A percentile compares a stretch with the other conserved stretches of the same genome.
These are phyloP conservation scores for Nowickia ferox DNA, from an alignment of 2,888 invertebrate genomes.

Conservation along the genomic window DNA sequence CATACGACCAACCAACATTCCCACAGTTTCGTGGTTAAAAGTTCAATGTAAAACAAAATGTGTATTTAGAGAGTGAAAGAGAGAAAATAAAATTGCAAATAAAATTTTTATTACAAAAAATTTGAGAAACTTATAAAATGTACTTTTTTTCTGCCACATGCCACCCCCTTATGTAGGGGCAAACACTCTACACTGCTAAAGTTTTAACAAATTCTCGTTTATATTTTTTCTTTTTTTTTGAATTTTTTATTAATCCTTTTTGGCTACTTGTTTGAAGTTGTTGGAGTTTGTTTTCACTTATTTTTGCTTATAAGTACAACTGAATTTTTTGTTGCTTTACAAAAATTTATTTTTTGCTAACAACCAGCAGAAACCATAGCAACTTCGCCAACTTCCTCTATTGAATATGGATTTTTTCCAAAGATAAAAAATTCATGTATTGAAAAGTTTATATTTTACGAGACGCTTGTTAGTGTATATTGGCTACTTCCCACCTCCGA, in stretches of 20 bases:
- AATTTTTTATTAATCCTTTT: slow-evolving; percentile 54
- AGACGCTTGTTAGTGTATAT: slow-evolving; percentile 55
- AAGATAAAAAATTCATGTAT: background rate
- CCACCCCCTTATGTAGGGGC: background rate
- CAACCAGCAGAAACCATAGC: slow-evolving; percentile 64
- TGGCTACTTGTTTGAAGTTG: slow-evolving; percentile 55
- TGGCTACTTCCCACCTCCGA: slow-evolving; percentile 65
- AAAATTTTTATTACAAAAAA: slow-evolving; percentile 46
- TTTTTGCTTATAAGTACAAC: slow-evolving; percentile 25
- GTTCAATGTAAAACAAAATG: slow-evolving; percentile 66
- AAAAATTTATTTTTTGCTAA: slow-evolving; percentile 52
- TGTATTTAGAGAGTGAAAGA: background rate
- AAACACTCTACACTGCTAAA: slow-evolving; percentile 1
- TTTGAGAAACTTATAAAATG: slow-evolving; percentile 64
- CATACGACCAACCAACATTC: slow-evolving; percentile 62
- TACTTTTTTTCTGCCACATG: slow-evolving; percentile 21
- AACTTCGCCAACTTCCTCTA: slow-evolving; percentile 62
- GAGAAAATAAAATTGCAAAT: slow-evolving; percentile 14
- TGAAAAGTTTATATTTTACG: slow-evolving; percentile 52
- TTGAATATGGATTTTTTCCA: slow-evolving; percentile 61
- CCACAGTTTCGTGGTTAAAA: slow-evolving; percentile 69
- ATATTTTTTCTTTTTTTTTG: slow-evolving; percentile 28
- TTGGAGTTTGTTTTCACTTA: slow-evolving; percentile 4
- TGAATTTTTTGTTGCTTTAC: slow-evolving; percentile 43
- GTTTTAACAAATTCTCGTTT: slow-evolving; percentile 61